phyloP scores from a whole-genome alignment of 2,113 vertebrate genomes.

The Riparia riparia region DNA sequence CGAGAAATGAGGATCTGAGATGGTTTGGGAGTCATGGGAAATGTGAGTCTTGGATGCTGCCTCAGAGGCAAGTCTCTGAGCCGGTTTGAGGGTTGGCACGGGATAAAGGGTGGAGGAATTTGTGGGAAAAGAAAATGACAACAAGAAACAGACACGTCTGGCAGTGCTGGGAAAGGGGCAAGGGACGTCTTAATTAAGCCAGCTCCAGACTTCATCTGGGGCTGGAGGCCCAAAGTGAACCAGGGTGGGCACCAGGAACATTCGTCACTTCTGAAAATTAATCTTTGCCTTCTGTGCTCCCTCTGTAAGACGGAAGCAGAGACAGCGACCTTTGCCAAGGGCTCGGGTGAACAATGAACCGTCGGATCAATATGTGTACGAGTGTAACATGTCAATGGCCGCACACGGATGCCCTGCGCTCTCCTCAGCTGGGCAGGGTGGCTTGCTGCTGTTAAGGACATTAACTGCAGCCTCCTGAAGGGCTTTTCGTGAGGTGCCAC shows the following conservation, averaged over 20 bases:
- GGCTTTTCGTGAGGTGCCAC: background rate
- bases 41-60: background rate
- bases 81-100: constrained; percentile 42
- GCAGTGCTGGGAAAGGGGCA: background rate
- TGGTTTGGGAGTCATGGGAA: background rate
- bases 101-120: constrained; percentile 32
- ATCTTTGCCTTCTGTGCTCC: background rate
- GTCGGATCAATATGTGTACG: constrained; percentile 17
- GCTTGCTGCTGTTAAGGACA: background rate
- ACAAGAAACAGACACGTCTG: background rate
- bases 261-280: constrained; percentile 44
- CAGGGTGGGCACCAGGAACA: constrained; percentile 3
- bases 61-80: constrained; percentile 4
- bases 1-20: background rate
- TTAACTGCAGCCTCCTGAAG: background rate
- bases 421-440: background rate
- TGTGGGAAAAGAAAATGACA: constrained; percentile 30
- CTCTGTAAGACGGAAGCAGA: background rate
- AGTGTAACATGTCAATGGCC: constrained; percentile 45
- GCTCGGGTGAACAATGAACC: constrained; percentile 35
- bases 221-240: background rate
- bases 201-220: background rate
- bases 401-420: background rate
- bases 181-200: background rate
- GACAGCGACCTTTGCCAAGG: constrained; percentile 62